Base-by-base conservation (phyloP, 1,140 invertebrate genomes). In the Monomorium pharaonis region DNA sequence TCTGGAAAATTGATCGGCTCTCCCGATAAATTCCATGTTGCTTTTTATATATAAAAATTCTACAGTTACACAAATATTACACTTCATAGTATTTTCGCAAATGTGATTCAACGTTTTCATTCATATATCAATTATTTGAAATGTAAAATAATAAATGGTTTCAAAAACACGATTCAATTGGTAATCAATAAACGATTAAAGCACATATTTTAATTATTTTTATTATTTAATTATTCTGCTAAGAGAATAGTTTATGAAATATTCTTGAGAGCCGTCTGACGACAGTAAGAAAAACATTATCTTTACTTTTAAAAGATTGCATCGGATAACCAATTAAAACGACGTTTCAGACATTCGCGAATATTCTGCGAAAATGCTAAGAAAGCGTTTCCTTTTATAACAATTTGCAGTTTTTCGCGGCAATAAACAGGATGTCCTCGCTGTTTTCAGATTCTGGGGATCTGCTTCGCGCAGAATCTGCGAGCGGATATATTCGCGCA, bases 381-480 rank as follows among this genome's bases (percentile, higher is more conserved):
- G 16, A 81, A 14, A 56, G 3, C 14, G 30, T 67, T 37, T 56
- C n/a, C n/a, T n/a, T n/a, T n/a, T n/a, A n/a, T 37, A 63, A n/a
- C 44, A 30, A n/a, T 5, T 44, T 4, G 21, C 21, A 16, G 2
- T 12, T 21, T 4, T 18, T 58, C 16, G 16, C 10, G 49, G n/a
- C 30, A 37, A n/a, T 81, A 2, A 80, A 54, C 12, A 3, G 10
- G 47, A 5, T 69, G 87, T 51, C 85, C 88, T 88, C 91, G 10
- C 86, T 86, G 91, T 95, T 96, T 96, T 86, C 95, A 99, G 98
- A 99, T 99, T 92, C 95, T 99, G 80, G 98, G 99, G 14, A 99
- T 99, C 89, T 99, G 98, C 94, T 99, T 99, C 96, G 98, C 99
- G 65, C 99, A 99, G 94, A 99, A 99, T 94, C 96, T 99, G 27